Conservation (phyloP, 2,888 invertebrate species). For the Chorisops tibialis region DNA sequence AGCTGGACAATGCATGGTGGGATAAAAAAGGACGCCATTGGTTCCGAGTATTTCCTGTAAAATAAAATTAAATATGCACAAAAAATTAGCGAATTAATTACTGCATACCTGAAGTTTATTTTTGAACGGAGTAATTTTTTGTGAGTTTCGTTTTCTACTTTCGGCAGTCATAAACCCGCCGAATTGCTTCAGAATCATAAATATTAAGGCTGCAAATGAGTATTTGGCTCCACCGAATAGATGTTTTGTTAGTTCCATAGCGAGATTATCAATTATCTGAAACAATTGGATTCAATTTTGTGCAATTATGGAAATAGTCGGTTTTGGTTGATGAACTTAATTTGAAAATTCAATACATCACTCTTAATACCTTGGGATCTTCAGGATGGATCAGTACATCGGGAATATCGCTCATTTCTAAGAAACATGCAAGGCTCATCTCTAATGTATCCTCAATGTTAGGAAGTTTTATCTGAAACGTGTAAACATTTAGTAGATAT, state of each 20-base stretch:
- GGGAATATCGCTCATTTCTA: conserved; percentile 33
- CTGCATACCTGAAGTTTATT: conserved; percentile 51
- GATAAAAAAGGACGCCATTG: conserved; percentile 71
- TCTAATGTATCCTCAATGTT: conserved; percentile 27
- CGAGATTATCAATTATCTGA: conserved; percentile 40
- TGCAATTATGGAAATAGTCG: neutral
- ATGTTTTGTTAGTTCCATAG: conserved; percentile 47
- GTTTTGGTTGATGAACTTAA: neutral
- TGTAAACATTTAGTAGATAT: neutral
- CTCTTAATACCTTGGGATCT: conserved; percentile 31
- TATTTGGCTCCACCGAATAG: conserved; percentile 49
- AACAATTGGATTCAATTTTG: conserved; percentile 37
- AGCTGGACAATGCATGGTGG: conserved; percentile 64
- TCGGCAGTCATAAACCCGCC: conserved; percentile 51
- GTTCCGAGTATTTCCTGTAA: conserved; percentile 60
- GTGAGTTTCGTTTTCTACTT: conserved; percentile 43
- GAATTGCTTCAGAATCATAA: conserved; percentile 50
- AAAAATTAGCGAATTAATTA: neutral
- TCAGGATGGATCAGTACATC: conserved; percentile 30
- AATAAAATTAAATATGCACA: conserved; percentile 3
- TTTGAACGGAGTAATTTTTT: conserved; percentile 45
- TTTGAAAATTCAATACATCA: neutral
- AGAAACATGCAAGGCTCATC: conserved; percentile 27
- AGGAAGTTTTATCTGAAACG: conserved; percentile 28
- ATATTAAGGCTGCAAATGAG: conserved; percentile 54